Evolutionary conservation across 2,888 invertebrate genomes (phyloP).

Genomic region (Tortrix viridana): DNA sequence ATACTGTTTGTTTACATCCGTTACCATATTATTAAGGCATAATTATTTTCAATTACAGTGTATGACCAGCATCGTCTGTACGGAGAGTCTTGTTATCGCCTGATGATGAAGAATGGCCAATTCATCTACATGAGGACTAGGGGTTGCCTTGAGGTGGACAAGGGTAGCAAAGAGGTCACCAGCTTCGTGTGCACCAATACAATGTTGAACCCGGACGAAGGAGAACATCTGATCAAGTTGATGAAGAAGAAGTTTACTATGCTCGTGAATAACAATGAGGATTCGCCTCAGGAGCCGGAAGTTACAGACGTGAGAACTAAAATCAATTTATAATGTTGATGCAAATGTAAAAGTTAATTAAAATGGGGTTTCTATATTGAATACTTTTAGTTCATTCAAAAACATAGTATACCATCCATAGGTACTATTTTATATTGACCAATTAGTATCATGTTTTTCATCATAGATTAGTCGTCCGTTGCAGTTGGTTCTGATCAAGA

Average conservation of each 20-base stretch:
- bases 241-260: constrained; percentile 90
- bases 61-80: constrained; percentile 90
- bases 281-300: constrained; percentile 45
- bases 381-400: too few relatives aligned
- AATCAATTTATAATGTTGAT: too few relatives aligned
- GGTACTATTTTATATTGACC: too few relatives aligned
- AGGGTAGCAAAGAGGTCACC: constrained; percentile 87
- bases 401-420: too few relatives aligned
- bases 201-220: constrained; percentile 88
- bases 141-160: constrained; percentile 91
- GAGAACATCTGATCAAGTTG: constrained; percentile 86
- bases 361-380: too few relatives aligned
- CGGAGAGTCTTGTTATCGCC: constrained; percentile 93
- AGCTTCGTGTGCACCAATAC: constrained; percentile 94
- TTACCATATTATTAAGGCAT: not conserved
- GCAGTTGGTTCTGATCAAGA: too few relatives aligned
- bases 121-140: constrained; percentile 92
- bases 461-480: too few relatives aligned
- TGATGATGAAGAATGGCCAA: constrained; percentile 90
- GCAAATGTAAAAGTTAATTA: too few relatives aligned
- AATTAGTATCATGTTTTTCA: too few relatives aligned
- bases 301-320: constrained; percentile 48
- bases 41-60: constrained; percentile 74
- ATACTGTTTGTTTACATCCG: too few relatives aligned
- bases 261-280: constrained; percentile 62